Conservation (phyloP, 2,797 vertebrate genomes). For the Jordanella pulchra region DNA sequence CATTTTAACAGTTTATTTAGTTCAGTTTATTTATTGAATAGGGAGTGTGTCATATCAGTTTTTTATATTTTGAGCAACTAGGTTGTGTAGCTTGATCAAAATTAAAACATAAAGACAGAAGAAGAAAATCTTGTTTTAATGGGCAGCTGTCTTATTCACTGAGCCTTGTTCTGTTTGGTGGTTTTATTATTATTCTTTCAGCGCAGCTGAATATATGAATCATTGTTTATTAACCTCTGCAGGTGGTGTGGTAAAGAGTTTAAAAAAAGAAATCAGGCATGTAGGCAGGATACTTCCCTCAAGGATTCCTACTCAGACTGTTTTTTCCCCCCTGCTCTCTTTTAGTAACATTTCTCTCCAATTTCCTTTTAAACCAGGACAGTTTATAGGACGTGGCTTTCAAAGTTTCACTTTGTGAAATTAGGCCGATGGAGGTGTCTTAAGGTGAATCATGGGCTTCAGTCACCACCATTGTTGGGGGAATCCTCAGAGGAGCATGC, state of each 20-base stretch:
- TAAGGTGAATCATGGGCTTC: conserved; percentile 26
- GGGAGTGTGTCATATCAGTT: too few species aligned
- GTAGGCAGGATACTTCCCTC: neutral
- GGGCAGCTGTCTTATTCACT: too few species aligned
- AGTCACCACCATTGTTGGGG: conserved; percentile 42
- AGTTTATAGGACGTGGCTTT: conserved; percentile 57
- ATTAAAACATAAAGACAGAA: too few species aligned
- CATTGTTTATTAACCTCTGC: neutral
- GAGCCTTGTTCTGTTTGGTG: neutral
- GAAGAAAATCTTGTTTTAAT: too few species aligned
- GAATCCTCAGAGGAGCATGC: conserved; percentile 57
- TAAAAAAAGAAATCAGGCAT: neutral
- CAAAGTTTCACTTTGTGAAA: conserved; percentile 67
- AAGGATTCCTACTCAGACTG: conserved; percentile 3
- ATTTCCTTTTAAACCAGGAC: conserved; percentile 39
- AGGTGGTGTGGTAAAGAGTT: neutral
- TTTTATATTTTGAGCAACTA: too few species aligned
- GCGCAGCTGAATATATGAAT: neutral
- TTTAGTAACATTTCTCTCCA: conserved; percentile 15
- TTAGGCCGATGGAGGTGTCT: conserved; percentile 61
- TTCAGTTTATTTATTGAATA: too few species aligned
- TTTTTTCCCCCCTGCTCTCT: conserved; percentile 14
- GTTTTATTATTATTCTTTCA: neutral
- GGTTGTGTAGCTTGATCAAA: too few species aligned
- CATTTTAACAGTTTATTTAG: too few species aligned